Evolutionary conservation across 2,113 vertebrate species (phyloP), one percentile per base, ranked within the genome.

Genomic region (Gallinago paraguaiae): DNA sequence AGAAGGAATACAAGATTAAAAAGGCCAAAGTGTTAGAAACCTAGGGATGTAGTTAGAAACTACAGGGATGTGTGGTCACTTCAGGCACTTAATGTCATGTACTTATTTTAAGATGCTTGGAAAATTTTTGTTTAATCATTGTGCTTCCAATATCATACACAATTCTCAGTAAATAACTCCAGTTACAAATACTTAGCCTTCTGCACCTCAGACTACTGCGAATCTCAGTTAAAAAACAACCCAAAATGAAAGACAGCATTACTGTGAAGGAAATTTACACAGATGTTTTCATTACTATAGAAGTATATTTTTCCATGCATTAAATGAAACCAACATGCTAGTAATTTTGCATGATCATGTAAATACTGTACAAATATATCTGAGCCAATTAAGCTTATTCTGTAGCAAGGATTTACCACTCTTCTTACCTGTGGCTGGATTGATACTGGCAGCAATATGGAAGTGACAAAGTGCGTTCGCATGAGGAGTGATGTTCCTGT

Each of bases 391-490:
- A 51, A 24, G 13, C 27, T 76, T 13, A 33, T 8, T 22, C 57
- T 33, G 37, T 10, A 60, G 41, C 43, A 89, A 77, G 28, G 19
- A 48, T 33, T 53, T 56, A 72, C 19, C 17, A 30, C 6, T 43
- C 4, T 79, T 81, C 56, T 94, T 94, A 99, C 99, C 98, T 97
- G 99, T 99, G 65, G 99, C 99, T 88, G 99, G 99, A 96, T 99
- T 99, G 96, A 99, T 99, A 97, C 99, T 99, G 95, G 99, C 99
- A 86, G 99, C 99, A 67, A 99, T 99, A 94, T 99, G 99, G 95
- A 99, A 99, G 97, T 99, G 99, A 96, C 99, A 99, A 75, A 99
- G 99, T 43, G 99, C 98, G 82, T 99, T 99, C 94, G 99, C 98
- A 72, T 99, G 98, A 48, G 99, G 96, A 76, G 96, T 86, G 31